These are phyloP conservation scores for Zaprionus lachaisei DNA, from an alignment of 1,140 invertebrate genomes.

Conservation along the genomic window DNA sequence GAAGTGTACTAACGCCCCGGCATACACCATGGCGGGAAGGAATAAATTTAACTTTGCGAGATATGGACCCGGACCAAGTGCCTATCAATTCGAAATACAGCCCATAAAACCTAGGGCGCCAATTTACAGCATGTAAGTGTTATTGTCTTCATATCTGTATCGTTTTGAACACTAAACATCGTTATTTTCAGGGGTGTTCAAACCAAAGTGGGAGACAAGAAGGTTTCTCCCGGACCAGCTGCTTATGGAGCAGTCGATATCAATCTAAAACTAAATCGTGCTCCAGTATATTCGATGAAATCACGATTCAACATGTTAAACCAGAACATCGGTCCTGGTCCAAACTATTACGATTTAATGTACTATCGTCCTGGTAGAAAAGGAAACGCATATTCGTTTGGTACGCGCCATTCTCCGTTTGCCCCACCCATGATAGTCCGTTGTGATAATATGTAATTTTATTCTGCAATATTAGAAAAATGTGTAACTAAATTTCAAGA, in stretches of 20 bases:
- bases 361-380: constrained; percentile 73
- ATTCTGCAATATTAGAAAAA: constrained; percentile 66
- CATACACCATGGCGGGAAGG: constrained; percentile 86
- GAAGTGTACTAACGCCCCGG: constrained; percentile 85
- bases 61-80: constrained; percentile 86
- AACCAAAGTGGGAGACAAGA: constrained; percentile 43
- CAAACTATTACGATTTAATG: constrained; percentile 83
- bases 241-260: constrained; percentile 84
- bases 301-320: constrained; percentile 15
- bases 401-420: constrained; percentile 62
- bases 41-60: constrained; percentile 80
- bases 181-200: constrained; percentile 77
- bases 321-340: constrained; percentile 80
- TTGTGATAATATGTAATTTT: constrained; percentile 81
- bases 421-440: constrained; percentile 82
- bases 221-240: constrained; percentile 86
- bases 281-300: constrained; percentile 83
- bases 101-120: constrained; percentile 81
- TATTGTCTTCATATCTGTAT: too few species aligned
- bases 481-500: constrained; percentile 5
- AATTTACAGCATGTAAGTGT: constrained; percentile 85
- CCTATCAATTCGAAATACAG: constrained; percentile 85
- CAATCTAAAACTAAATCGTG: constrained; percentile 74
- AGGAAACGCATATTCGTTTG: constrained; percentile 70
- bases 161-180: too few species aligned